Conservation (phyloP, 2,797 vertebrate genomes). For the Atherinosoma microstoma region DNA sequence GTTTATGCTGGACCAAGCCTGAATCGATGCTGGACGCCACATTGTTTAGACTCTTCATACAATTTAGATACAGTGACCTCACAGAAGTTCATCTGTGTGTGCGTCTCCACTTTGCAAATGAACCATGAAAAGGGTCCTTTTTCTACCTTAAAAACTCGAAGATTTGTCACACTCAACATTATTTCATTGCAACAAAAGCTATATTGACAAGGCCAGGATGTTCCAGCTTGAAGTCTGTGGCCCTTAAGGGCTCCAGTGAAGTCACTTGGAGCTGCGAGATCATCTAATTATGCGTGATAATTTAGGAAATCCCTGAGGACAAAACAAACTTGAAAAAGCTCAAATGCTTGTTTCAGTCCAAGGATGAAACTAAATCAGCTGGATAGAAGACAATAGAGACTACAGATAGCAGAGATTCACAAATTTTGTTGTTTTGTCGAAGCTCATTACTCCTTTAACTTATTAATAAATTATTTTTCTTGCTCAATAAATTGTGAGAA, state of each 20-base stretch:
- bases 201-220: constrained; percentile 36
- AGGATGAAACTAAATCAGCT: constrained; percentile 14
- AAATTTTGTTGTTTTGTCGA: not conserved
- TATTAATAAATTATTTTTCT: not conserved
- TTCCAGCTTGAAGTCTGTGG: constrained; percentile 28
- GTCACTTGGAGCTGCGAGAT: constrained; percentile 32
- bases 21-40: not conserved
- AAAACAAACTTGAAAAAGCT: constrained; percentile 31
- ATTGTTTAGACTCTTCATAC: constrained; percentile 3
- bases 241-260: constrained; percentile 24
- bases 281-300: constrained; percentile 50
- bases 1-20: not conserved
- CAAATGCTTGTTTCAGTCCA: constrained; percentile 9
- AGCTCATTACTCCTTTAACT: not conserved
- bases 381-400: not conserved
- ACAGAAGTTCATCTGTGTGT: not conserved
- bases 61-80: not conserved
- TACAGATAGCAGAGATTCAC: not conserved
- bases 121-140: constrained; percentile 23
- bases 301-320: constrained; percentile 35
- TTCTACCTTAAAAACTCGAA: constrained; percentile 24
- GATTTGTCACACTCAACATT: constrained; percentile 11
- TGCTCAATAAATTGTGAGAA: not conserved
- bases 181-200: constrained; percentile 34
- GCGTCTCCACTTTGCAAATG: constrained; percentile 20